A percentile compares a stretch with the other conserved stretches of the same genome.
Conservation (phyloP, 2,113 vertebrate species). For the Martes martes region DNA sequence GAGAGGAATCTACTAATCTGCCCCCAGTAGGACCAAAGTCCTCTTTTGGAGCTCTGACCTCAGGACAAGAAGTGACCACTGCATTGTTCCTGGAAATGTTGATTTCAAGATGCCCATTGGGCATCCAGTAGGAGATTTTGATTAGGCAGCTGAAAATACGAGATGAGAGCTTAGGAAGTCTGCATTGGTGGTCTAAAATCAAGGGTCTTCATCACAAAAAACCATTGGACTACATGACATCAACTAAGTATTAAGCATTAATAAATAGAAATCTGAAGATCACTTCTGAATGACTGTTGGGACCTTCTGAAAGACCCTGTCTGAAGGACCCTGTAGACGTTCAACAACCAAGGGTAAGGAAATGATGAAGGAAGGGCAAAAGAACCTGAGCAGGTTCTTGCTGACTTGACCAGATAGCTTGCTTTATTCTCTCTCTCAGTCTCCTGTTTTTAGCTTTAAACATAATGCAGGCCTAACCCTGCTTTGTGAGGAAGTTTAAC, state of each 20-base stretch:
- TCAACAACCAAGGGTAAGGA: not conserved
- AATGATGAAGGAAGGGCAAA: not conserved
- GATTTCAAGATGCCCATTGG: not conserved
- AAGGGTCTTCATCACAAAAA: not conserved
- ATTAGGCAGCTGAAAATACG: not conserved
- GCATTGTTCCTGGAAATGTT: not conserved
- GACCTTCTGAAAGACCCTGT: not conserved
- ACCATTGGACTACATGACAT: not conserved
- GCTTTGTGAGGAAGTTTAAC: not conserved
- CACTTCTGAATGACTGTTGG: not conserved
- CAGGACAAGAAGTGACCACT: not conserved
- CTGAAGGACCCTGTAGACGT: not conserved
- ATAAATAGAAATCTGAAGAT: not conserved
- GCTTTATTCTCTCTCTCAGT: not conserved
- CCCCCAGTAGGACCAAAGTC: not conserved
- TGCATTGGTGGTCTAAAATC: not conserved
- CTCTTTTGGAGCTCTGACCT: not conserved
- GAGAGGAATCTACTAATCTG: not conserved
- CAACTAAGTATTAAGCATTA: not conserved
- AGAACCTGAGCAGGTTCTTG: not conserved
- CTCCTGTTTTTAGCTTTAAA: not conserved
- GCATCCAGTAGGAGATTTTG: not conserved
- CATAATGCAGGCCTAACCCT: not conserved
- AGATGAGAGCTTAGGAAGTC: not conserved
- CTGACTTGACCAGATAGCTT: not conserved